Conservation (phyloP, 37 sponge, comb jelly and placozoan species). For the Dysidea cf. avara region DNA sequence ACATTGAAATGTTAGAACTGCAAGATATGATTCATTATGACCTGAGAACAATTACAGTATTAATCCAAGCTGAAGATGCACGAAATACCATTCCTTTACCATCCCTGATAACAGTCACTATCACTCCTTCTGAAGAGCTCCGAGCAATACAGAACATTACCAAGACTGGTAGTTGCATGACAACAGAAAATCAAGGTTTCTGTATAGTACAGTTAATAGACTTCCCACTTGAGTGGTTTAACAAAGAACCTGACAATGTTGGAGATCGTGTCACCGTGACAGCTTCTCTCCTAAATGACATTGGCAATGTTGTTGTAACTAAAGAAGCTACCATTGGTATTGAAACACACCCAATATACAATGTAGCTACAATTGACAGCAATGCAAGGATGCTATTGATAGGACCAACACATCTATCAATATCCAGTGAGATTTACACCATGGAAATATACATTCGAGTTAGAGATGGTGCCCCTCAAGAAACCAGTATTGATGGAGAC, state of each 20-base stretch:
- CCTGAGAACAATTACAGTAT: slow-evolving; percentile 33
- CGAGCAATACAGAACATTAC: background rate
- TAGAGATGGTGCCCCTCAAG: too few species aligned
- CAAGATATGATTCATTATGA: slow-evolving; percentile 20
- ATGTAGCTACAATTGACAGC: too few species aligned
- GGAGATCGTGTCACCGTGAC: slow-evolving; percentile 20
- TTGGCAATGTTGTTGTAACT: background rate
- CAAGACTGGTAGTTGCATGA: slow-evolving; percentile 15
- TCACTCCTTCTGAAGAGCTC: slow-evolving; percentile 1
- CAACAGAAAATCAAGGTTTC: slow-evolving; percentile 34
- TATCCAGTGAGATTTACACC: too few species aligned
- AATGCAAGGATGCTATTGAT: too few species aligned
- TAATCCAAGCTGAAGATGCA: slow-evolving; percentile 38
- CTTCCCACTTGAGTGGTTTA: slow-evolving; percentile 62
- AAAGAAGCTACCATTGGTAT: background rate
- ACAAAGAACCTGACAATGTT: background rate
- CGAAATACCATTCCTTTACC: slow-evolving; percentile 20
- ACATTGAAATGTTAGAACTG: slow-evolving; percentile 19
- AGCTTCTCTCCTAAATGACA: background rate
- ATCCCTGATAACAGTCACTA: slow-evolving; percentile 14
- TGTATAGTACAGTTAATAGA: slow-evolving; percentile 28
- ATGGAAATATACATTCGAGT: too few species aligned
- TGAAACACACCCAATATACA: background rate
- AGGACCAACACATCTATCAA: too few species aligned
- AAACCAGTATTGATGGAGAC: too few species aligned